phyloP scores from a whole-genome alignment of 1,140 invertebrate genomes.

The Patella vulgata region DNA sequence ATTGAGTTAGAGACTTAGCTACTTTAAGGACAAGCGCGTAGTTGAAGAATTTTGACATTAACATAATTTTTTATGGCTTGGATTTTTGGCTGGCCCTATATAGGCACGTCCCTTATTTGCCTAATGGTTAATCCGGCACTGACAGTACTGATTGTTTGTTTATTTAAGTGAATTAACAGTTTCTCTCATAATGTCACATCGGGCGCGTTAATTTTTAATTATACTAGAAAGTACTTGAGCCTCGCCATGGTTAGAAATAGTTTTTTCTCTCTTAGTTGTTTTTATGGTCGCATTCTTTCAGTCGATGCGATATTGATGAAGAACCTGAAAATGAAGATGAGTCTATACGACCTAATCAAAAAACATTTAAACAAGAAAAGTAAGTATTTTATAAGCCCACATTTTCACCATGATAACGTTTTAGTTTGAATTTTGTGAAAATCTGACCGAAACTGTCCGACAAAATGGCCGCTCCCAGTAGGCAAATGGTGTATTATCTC shows the following conservation, averaged over 20 bases:
- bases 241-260: neutral
- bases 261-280: neutral
- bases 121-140: neutral
- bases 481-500: conserved; percentile 1
- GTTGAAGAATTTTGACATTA: neutral
- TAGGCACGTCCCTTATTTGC: too few relatives aligned
- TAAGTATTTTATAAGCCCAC: too few relatives aligned
- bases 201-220: neutral
- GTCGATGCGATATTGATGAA: conserved; percentile 61
- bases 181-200: neutral
- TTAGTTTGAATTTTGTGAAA: neutral
- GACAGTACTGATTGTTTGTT: neutral
- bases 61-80: neutral
- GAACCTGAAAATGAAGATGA: conserved; percentile 64
- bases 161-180: neutral
- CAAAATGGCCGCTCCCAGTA: neutral
- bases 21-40: too few relatives aligned
- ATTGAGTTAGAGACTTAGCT: too few relatives aligned
- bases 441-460: neutral
- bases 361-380: conserved; percentile 58
- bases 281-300: conserved; percentile 30
- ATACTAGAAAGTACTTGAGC: neutral
- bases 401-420: too few relatives aligned
- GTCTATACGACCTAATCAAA: conserved; percentile 50
- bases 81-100: too few relatives aligned